Conservation (phyloP, 1,140 invertebrate genomes). For the Latrodectus geometricus region DNA sequence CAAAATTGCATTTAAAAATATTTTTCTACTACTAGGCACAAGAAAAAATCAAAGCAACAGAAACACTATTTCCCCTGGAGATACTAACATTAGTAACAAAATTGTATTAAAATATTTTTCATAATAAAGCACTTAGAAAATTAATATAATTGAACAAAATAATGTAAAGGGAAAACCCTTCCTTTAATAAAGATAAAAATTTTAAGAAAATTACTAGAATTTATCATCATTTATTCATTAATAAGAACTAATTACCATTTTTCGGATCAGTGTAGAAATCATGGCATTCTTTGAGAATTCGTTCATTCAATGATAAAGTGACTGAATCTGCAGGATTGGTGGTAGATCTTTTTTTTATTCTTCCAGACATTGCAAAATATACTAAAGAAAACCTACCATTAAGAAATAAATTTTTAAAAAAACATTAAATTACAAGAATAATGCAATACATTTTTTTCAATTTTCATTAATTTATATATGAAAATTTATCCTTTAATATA, state of each 20-base stretch:
- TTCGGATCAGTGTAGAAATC: conserved; percentile 73
- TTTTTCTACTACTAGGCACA: too few species aligned
- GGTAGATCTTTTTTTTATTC: conserved; percentile 69
- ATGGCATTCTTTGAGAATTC: conserved; percentile 74
- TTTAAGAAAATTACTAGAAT: too few species aligned
- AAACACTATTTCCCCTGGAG: too few species aligned
- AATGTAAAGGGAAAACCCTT: too few species aligned
- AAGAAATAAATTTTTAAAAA: conserved; percentile 14
- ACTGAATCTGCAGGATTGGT: conserved; percentile 71
- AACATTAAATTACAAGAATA: not conserved
- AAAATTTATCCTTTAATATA: not conserved
- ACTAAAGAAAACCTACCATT: not conserved
- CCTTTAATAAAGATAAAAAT: too few species aligned
- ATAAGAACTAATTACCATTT: conserved; percentile 69
- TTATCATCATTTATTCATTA: too few species aligned
- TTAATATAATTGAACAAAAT: too few species aligned
- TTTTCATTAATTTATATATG: not conserved
- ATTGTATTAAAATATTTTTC: too few species aligned
- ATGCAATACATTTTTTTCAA: not conserved
- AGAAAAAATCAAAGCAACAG: too few species aligned
- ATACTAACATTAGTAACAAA: too few species aligned
- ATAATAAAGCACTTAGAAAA: too few species aligned
- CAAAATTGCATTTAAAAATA: too few species aligned
- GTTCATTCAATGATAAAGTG: conserved; percentile 72
- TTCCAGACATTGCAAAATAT: conserved; percentile 69